Percentiles rank a stretch among this genome's conserved stretches.
These are phyloP conservation scores for Acanthopleura granulata DNA, from an alignment of 2,888 invertebrate species.

Conservation along the genomic window DNA sequence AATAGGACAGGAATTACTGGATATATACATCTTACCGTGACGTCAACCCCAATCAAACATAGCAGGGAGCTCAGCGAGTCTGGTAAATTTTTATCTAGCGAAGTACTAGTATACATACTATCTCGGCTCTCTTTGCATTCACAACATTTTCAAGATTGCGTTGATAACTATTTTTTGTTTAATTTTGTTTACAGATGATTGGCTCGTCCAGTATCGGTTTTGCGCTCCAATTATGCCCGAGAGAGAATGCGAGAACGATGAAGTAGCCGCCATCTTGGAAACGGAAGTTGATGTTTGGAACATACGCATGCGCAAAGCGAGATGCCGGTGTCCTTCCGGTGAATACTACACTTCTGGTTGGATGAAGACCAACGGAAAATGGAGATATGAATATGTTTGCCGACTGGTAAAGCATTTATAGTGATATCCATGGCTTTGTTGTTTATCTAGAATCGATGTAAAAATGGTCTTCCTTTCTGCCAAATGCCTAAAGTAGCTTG, in stretches of 20 bases:
- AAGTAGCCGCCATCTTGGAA: slow-evolving; percentile 10
- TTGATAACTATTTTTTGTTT: background rate
- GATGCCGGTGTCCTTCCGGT: slow-evolving; percentile 14
- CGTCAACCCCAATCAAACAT: too few relatives aligned
- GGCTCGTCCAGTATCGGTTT: slow-evolving; percentile 19
- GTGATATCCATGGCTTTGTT: too few relatives aligned
- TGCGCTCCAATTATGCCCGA: slow-evolving; percentile 8
- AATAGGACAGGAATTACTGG: too few relatives aligned
- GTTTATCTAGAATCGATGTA: too few relatives aligned
- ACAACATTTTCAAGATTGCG: background rate
- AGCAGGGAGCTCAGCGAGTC: too few relatives aligned
- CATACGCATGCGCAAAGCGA: slow-evolving; percentile 10
- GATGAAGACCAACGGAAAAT: slow-evolving; percentile 2
- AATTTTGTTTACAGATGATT: slow-evolving; percentile 9
- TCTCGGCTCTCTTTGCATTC: too few relatives aligned
- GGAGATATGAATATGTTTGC: slow-evolving; percentile 15
- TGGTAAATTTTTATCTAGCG: too few relatives aligned
- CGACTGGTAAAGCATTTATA: background rate
- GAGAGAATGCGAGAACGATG: slow-evolving; percentile 2
- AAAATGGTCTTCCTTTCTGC: too few relatives aligned
- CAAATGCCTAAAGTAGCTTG: too few relatives aligned
- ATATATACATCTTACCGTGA: too few relatives aligned
- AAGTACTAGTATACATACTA: too few relatives aligned
- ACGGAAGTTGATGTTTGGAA: slow-evolving; percentile 15
- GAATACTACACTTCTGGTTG: slow-evolving; percentile 7